These are phyloP conservation scores for Talpa occidentalis DNA, from an alignment of 2,113 vertebrate species.

Conservation along the genomic window DNA sequence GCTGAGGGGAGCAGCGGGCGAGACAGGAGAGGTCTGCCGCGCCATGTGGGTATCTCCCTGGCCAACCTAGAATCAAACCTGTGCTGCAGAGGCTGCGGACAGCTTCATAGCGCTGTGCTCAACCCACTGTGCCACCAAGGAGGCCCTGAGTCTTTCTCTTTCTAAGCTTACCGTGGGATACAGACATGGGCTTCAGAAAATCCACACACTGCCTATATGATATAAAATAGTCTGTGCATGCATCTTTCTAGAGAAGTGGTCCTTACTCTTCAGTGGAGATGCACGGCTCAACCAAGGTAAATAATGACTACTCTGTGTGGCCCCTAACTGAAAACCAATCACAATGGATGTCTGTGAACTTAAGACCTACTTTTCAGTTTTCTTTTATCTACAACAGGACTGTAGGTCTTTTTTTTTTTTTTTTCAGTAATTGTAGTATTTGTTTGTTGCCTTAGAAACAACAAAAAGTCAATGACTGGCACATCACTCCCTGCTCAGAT, in stretches of 20 bases:
- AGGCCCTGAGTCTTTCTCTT: too few species aligned
- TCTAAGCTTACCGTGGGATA: neutral
- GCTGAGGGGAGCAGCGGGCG: too few species aligned
- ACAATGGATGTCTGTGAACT: neutral
- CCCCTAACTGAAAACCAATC: neutral
- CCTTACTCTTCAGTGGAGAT: neutral
- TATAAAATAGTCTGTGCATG: neutral
- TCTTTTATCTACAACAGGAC: neutral
- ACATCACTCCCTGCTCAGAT: slow-evolving; percentile 41
- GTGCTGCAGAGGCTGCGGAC: too few species aligned
- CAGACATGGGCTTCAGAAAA: neutral
- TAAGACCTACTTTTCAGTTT: slow-evolving; percentile 15
- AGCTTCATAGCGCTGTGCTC: too few species aligned
- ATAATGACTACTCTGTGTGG: neutral
- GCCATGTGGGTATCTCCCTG: too few species aligned
- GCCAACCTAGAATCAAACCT: too few species aligned
- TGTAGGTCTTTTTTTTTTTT: slow-evolving; percentile 48
- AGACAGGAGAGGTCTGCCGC: too few species aligned
- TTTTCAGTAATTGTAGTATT: slow-evolving; percentile 61
- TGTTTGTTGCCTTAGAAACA: slow-evolving; percentile 73
- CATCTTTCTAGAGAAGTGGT: neutral
- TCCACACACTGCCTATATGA: neutral
- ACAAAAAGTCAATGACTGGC: slow-evolving; percentile 73
- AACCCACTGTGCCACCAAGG: too few species aligned
- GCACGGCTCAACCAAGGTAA: neutral